Base-by-base conservation (phyloP, 1,140 invertebrate genomes). In the Sogatella furcifera region DNA sequence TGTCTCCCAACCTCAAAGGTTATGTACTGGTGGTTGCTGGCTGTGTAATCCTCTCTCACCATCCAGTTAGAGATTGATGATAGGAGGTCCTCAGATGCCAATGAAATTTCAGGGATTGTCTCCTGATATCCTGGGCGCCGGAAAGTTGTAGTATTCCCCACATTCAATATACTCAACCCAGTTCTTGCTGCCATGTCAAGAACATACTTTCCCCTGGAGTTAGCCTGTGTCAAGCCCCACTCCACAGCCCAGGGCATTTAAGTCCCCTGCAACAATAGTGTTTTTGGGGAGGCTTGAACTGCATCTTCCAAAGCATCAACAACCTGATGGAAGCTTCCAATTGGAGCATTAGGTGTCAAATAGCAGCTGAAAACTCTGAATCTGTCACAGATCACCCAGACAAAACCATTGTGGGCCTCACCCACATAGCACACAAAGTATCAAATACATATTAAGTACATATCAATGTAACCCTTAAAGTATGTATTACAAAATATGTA, bases 171-270 rank as follows among this genome's bases (percentile, higher is more conserved):
- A 1, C 5, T 4, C 21, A 56, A 21, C 31, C 54, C 54, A 4
- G 14, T 5, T 34, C 54, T 56, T 2, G 54, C 19, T 24, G 21
- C 54, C 54, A 56, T 56, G 2, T 56, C 54, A 2, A 56, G 19
- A 0, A 72, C 62, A 0, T 24, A n/a, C 49, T n/a, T 55, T 15
- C 66, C 68, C 57, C 62, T 65, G 17, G 28, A 58, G 61, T 67
- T 54, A 6, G 44, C 21, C 14, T n/a, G 19, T 34, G 62, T 31
- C 43, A 62, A 61, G 2, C 65, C 66, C 67, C 66, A 69, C 24
- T 65, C 57, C 4, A 56, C 38, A 2, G 63, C 60, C 60, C 65
- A n/a, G 68, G 13, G 60, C 53, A 43, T 70, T 69, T 6, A 68
- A 63, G 19, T 69, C 64, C 1, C 67, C 66, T 34, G 62, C 60